These are phyloP conservation scores for Megalurothrips usitatus DNA, from an alignment of 2,888 invertebrate species.

Conservation along the genomic window DNA sequence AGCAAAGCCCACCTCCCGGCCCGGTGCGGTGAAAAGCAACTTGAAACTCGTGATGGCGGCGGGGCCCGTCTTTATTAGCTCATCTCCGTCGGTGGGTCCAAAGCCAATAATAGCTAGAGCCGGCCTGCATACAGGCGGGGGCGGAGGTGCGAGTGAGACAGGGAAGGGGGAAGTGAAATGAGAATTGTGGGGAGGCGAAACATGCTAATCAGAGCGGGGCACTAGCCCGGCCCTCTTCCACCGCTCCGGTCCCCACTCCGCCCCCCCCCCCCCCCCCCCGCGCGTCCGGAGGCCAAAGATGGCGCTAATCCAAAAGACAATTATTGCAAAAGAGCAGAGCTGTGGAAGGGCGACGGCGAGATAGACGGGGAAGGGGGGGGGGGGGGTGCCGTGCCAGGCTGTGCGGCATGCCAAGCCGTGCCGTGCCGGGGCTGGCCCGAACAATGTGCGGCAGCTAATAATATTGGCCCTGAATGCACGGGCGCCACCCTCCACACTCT, in stretches of 20 bases:
- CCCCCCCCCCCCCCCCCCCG: not conserved
- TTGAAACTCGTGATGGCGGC: too few relatives aligned
- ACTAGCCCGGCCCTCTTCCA: not conserved
- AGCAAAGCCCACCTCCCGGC: too few relatives aligned
- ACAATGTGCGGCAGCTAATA: slow-evolving; percentile 6
- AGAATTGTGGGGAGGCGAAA: not conserved
- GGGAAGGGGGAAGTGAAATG: not conserved
- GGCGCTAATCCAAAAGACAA: slow-evolving; percentile 5
- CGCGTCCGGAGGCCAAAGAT: not conserved
- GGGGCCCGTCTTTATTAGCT: too few relatives aligned
- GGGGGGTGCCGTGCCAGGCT: too few relatives aligned
- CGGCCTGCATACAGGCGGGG: too few relatives aligned
- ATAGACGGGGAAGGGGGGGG: not conserved
- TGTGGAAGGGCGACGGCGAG: not conserved
- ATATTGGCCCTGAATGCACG: not conserved
- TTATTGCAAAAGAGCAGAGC: slow-evolving; percentile 5
- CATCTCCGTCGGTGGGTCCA: too few relatives aligned
- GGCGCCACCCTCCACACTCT: not conserved
- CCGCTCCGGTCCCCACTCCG: not conserved
- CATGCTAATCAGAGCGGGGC: not conserved
- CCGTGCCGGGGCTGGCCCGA: not conserved
- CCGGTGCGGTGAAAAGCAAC: too few relatives aligned
- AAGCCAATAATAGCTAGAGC: too few relatives aligned
- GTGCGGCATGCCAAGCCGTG: too few relatives aligned
- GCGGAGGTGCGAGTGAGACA: not conserved